Conservation (phyloP, 2,888 invertebrate genomes). For the Drosophila ustulata region DNA sequence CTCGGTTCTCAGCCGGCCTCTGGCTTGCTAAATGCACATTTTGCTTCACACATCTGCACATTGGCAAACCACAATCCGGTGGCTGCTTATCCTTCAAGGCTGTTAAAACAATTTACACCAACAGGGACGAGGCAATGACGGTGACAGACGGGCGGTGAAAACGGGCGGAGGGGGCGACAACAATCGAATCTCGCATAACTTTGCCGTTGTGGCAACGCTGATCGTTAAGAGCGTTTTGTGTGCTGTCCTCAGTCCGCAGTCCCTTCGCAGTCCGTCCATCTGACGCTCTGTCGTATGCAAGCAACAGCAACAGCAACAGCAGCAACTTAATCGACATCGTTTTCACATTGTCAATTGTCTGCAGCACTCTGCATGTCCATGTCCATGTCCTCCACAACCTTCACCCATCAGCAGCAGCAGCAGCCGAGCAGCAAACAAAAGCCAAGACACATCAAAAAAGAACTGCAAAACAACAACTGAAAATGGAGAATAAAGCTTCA, state of each 20-base stretch:
- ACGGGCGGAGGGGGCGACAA: conserved; percentile 9
- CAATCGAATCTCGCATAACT: conserved; percentile 71
- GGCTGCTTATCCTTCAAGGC: conserved; percentile 76
- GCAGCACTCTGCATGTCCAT: conserved; percentile 77
- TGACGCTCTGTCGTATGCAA: conserved; percentile 56
- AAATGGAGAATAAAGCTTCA: conserved; percentile 46
- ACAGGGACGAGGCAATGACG: conserved; percentile 38
- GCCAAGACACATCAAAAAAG: conserved; percentile 59
- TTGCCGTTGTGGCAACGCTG: conserved; percentile 60
- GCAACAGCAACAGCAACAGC: conserved; percentile 72
- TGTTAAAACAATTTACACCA: conserved; percentile 79
- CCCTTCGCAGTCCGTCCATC: conserved; percentile 4
- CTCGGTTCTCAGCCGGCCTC: conserved; percentile 14
- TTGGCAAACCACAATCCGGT: conserved; percentile 53
- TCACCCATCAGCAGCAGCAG: conserved; percentile 68
- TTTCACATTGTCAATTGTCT: conserved; percentile 78
- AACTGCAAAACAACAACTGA: conserved; percentile 1
- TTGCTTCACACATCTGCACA: conserved; percentile 52
- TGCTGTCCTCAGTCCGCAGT: conserved; percentile 31
- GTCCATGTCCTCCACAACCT: conserved; percentile 68
- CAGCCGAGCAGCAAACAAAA: conserved; percentile 53
- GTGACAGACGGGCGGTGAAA: neutral
- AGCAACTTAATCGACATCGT: conserved; percentile 78
- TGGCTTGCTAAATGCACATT: conserved; percentile 29
- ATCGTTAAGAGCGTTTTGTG: conserved; percentile 70